Conservation (phyloP, 2,888 invertebrate species). For the Caenorhabditis japonica region DNA sequence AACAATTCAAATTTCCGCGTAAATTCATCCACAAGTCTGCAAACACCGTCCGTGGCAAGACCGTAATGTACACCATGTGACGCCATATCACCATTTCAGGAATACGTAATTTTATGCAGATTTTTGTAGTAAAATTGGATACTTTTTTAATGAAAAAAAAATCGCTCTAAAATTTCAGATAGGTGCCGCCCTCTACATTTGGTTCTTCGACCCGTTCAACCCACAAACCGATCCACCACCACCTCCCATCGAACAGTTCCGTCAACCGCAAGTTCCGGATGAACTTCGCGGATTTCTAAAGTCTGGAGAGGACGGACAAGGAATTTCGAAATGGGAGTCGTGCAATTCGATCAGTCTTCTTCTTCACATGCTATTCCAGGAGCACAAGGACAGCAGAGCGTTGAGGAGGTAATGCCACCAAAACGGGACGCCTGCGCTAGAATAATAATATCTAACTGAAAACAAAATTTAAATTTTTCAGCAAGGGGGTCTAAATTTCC, state of each 20-base stretch:
- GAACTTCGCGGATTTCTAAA: slow-evolving; percentile 70
- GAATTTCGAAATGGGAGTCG: slow-evolving; percentile 69
- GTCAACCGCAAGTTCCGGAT: slow-evolving; percentile 67
- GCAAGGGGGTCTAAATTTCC: too few species aligned
- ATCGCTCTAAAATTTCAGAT: too few species aligned
- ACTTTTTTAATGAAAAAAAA: too few species aligned
- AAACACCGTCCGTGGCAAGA: too few species aligned
- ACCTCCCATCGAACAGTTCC: slow-evolving; percentile 68
- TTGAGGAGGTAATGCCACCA: slow-evolving; percentile 68
- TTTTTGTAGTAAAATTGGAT: too few species aligned
- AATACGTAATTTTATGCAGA: too few species aligned
- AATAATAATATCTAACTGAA: too few species aligned
- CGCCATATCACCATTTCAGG: too few species aligned
- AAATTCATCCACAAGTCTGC: too few species aligned
- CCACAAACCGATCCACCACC: slow-evolving; percentile 45
- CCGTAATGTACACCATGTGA: too few species aligned
- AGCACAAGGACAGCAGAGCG: slow-evolving; percentile 73
- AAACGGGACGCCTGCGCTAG: too few species aligned
- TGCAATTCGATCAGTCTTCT: slow-evolving; percentile 65
- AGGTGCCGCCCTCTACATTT: slow-evolving; percentile 56
- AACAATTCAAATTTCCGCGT: too few species aligned
- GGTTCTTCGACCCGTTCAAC: slow-evolving; percentile 63
- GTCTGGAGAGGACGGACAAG: slow-evolving; percentile 72
- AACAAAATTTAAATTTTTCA: slow-evolving; percentile 9
- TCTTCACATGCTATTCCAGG: slow-evolving; percentile 75